phyloP scores from a whole-genome alignment of 2,888 invertebrate species.

The Ectobius pallidus region DNA sequence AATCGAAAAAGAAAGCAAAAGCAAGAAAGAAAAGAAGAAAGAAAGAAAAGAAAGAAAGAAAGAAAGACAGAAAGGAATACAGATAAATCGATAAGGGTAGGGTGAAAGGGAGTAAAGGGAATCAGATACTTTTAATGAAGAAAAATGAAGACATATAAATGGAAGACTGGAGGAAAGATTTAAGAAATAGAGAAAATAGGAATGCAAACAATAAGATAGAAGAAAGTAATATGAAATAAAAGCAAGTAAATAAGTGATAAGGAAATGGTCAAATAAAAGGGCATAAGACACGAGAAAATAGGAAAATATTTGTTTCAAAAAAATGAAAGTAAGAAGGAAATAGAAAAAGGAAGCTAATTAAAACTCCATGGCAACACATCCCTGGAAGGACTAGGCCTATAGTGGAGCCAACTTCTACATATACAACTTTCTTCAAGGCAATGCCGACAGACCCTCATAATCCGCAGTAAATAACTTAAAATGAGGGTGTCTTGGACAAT shows the following conservation, averaged over 20 bases:
- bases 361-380: no score
- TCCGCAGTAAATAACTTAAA: no score
- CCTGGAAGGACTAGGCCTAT: no score
- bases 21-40: neutral
- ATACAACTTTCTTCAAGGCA: no score
- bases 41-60: neutral
- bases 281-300: neutral
- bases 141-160: neutral
- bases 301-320: neutral
- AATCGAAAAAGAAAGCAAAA: neutral
- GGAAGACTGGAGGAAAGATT: neutral
- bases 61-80: neutral
- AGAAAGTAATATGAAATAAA: neutral
- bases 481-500: no score
- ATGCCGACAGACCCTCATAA: no score
- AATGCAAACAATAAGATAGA: neutral
- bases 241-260: neutral
- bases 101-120: neutral
- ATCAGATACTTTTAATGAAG: no score
- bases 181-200: neutral
- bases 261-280: neutral
- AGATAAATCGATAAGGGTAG: neutral
- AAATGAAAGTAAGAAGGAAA: neutral
- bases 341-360: neutral
- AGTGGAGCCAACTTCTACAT: no score